These are phyloP conservation scores for Eospalax fontanierii DNA, from an alignment of 2,797 vertebrate species.

Conservation along the genomic window DNA sequence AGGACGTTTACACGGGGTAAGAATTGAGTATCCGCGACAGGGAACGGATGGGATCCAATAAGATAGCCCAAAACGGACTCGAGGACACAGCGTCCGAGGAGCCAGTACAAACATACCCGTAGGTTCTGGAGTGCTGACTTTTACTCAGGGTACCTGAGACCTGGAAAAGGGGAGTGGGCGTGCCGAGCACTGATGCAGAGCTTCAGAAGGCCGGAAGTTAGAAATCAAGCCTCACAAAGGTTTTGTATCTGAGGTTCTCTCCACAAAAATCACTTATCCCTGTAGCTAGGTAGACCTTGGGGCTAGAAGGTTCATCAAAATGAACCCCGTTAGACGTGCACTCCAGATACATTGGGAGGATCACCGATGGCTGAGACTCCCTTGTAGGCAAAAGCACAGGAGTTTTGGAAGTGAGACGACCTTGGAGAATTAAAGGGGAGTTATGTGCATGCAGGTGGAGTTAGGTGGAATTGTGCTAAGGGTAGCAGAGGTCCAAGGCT, in stretches of 20 bases:
- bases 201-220: not conserved
- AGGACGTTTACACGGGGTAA: constrained; percentile 31
- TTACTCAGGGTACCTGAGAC: not conserved
- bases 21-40: not conserved
- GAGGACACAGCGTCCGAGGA: not conserved
- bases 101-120: not conserved
- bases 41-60: not conserved
- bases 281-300: not conserved
- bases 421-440: not conserved
- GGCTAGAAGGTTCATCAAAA: not conserved
- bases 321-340: not conserved
- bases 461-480: not conserved
- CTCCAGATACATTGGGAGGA: not conserved
- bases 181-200: not conserved
- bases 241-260: constrained; percentile 5
- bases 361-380: not conserved
- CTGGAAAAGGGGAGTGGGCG: not conserved
- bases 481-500: not conserved
- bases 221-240: not conserved
- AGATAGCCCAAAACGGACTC: not conserved
- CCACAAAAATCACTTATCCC: not conserved
- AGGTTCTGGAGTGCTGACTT: not conserved
- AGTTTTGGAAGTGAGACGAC: not conserved
- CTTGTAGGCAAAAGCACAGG: not conserved
- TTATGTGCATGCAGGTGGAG: too few relatives aligned